Evolutionary conservation across 2,113 vertebrate genomes (phyloP), one percentile per base, ranked within the genome.

Genomic region (Colossoma macropomum): DNA sequence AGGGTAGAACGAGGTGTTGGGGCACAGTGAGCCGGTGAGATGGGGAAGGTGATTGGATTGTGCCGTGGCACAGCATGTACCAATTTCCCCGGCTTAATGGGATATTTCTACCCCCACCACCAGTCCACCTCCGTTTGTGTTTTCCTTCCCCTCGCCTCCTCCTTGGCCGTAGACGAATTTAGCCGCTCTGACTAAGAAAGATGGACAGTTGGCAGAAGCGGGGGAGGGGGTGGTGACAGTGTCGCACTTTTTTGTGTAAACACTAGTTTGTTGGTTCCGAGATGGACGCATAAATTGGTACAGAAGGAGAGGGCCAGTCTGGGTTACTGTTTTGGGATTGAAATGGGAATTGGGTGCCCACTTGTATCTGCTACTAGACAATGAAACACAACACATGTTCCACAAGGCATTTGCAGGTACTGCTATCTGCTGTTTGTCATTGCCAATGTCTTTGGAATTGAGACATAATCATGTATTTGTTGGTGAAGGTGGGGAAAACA

Each of bases 61-160:
- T 89, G 84, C 85, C 77, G 83, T 45, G 45, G 85, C 89, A 89
- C 89, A 88, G 88, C 90, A 88, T 92, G 91, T 92, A 91, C 87
- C 90, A 91, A 91, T 93, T 90, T 94, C 79, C 82, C 88, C 63
- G 8, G 91, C 86, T 90, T 94, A 92, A 93, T 92, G 48, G 90
- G 86, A 90, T 87, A 89, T 89, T 82, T 91, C 82, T 89, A 84
- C 80, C 85, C 84, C 21, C 11, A 56, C 16, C 21, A 3, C 34
- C n/a, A 13, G 83, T 32, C 68, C 50, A 28, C 70, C 74, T 63
- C 56, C 74, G 82, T 59, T 81, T 56, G 19, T 23, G 4, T 56
- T 56, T 56, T 8, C 79, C 66, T 68, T 80, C 48, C 87, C 41
- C 38, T 86, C 75, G 38, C 48, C 54, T 79, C 10, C 63, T 80